Conservation (phyloP, 2,888 invertebrate genomes). For the Cryptus viduatorius region DNA sequence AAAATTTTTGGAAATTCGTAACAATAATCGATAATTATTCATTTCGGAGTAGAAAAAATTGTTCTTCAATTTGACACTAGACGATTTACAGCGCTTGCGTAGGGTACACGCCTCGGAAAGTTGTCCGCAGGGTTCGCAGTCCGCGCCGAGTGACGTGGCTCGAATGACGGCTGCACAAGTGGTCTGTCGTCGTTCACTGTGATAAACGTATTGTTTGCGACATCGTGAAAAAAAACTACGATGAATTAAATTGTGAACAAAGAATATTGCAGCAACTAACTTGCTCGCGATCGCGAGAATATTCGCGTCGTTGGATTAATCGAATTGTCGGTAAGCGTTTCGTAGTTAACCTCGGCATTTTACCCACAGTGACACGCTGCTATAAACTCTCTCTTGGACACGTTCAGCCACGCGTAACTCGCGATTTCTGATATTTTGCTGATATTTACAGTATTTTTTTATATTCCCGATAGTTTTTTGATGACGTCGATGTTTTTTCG, state of each 20-base stretch:
- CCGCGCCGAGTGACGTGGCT: conserved; percentile 77
- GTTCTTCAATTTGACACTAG: conserved; percentile 36
- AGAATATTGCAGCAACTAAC: not conserved
- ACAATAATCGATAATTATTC: not conserved
- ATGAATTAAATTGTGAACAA: conserved; percentile 43
- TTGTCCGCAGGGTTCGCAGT: conserved; percentile 13
- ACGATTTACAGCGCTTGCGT: conserved; percentile 38
- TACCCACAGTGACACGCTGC: not conserved
- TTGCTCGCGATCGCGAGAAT: not conserved
- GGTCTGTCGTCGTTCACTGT: conserved; percentile 43
- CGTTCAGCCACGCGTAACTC: no score
- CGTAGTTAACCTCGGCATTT: not conserved
- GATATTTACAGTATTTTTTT: no score
- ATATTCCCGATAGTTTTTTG: no score
- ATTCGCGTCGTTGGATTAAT: conserved; percentile 22
- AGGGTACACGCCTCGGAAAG: conserved; percentile 27
- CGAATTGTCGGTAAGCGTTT: conserved; percentile 41
- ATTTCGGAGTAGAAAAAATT: not conserved
- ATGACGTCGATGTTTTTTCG: no score
- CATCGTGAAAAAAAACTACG: conserved; percentile 13
- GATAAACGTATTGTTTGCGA: conserved; percentile 35
- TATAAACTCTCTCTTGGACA: not conserved
- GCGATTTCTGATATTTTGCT: no score
- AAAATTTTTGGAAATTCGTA: not conserved
- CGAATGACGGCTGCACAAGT: conserved; percentile 72